Evolutionary conservation across 2,888 invertebrate genomes (phyloP).

Genomic region (Caenorhabditis angaria): DNA sequence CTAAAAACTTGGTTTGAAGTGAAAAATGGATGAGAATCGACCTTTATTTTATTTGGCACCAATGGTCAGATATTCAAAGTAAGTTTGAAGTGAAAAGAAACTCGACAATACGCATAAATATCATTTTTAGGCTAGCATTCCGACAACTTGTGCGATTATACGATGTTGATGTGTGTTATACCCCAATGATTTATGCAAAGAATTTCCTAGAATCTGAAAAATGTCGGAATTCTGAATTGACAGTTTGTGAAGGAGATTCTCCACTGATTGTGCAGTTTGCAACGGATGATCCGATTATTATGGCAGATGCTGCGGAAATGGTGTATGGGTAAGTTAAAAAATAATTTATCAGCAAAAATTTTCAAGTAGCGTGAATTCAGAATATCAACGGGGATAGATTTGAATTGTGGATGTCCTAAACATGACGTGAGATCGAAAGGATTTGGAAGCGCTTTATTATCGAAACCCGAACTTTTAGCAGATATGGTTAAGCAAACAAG

Average conservation of each 20-base stretch:
- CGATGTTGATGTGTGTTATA: slow-evolving; percentile 87
- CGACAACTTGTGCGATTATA: slow-evolving; percentile 82
- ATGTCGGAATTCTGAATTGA: slow-evolving; percentile 79
- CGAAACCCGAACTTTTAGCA: slow-evolving; percentile 82
- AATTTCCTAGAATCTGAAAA: slow-evolving; percentile 88
- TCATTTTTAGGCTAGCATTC: slow-evolving; percentile 79
- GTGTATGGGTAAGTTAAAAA: slow-evolving; percentile 80
- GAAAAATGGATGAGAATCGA: slow-evolving; percentile 15
- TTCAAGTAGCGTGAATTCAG: slow-evolving; percentile 73
- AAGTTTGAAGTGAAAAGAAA: slow-evolving; percentile 63
- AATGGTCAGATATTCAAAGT: slow-evolving; percentile 94
- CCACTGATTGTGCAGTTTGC: slow-evolving; percentile 95
- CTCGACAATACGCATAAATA: neutral
- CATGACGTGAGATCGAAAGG: slow-evolving; percentile 71
- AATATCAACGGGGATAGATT: slow-evolving; percentile 88
- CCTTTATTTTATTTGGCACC: slow-evolving; percentile 78
- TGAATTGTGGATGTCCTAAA: slow-evolving; percentile 98
- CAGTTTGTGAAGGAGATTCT: slow-evolving; percentile 78
- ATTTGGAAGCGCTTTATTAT: slow-evolving; percentile 56
- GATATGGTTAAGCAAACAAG: slow-evolving; percentile 84
- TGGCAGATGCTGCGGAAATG: slow-evolving; percentile 85
- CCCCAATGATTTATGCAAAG: slow-evolving; percentile 94
- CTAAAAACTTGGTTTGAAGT: neutral
- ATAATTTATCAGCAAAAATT: neutral
- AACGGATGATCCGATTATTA: slow-evolving; percentile 84